Evolutionary conservation across 2,113 vertebrate genomes (phyloP).

Genomic region (Turdus rufiventris): DNA sequence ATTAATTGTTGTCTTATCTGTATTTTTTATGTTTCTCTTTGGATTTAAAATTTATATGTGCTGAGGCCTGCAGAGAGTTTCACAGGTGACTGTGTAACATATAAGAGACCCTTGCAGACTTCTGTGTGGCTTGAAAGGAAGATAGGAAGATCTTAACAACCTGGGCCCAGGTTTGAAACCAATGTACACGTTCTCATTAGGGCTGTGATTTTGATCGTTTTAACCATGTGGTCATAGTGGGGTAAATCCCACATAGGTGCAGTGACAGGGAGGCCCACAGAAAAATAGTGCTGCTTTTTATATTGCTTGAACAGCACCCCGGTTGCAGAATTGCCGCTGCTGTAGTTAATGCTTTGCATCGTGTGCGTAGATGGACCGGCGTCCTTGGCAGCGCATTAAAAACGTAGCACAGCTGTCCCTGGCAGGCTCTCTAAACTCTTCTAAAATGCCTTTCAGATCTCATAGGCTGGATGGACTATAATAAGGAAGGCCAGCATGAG

Average conservation of each 20-base stretch:
- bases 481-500: constrained; percentile 78
- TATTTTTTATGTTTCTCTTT: neutral
- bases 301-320: neutral
- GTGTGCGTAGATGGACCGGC: neutral
- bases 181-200: neutral
- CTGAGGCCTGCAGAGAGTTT: neutral
- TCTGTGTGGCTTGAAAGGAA: neutral
- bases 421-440: constrained; percentile 55
- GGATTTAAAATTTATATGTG: neutral
- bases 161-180: neutral
- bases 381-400: neutral
- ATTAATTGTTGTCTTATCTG: neutral
- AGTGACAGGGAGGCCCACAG: neutral
- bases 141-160: neutral
- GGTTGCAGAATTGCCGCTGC: neutral
- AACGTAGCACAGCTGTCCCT: neutral
- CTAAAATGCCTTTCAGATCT: constrained; percentile 80
- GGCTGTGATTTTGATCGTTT: neutral
- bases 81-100: neutral
- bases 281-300: neutral
- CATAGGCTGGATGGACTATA: constrained; percentile 80
- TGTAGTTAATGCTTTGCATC: neutral
- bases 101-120: neutral
- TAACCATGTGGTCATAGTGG: neutral
- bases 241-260: neutral